These are phyloP conservation scores for Syngnathus rostellatus DNA, from an alignment of 2,797 vertebrate genomes.

Conservation along the genomic window DNA sequence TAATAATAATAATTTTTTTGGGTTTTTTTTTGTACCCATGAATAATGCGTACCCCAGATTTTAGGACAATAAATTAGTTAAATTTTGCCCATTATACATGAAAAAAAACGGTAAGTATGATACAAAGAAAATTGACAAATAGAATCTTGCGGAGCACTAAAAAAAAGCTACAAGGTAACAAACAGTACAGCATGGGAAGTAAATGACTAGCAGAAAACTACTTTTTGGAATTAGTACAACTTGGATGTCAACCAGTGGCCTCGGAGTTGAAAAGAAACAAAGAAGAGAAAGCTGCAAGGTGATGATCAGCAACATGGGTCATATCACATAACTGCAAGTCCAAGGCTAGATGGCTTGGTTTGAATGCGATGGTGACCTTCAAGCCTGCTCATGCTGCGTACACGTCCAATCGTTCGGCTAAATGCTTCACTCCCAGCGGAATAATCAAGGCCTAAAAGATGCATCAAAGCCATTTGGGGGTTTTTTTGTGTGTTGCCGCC, in stretches of 20 bases:
- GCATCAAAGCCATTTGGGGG: constrained; percentile 53
- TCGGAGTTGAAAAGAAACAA: neutral
- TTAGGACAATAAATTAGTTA: no score
- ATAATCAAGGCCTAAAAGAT: constrained; percentile 18
- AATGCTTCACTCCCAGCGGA: constrained; percentile 47
- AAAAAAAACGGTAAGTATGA: no score
- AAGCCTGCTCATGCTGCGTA: constrained; percentile 20
- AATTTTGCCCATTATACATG: no score
- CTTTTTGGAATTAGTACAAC: neutral
- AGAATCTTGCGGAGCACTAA: no score
- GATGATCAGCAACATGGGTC: neutral
- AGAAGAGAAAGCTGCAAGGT: neutral
- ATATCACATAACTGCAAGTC: constrained; percentile 16
- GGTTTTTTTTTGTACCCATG: no score
- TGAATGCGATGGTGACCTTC: constrained; percentile 26
- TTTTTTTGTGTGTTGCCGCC: constrained; percentile 17
- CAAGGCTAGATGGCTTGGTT: constrained; percentile 18
- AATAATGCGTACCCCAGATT: no score
- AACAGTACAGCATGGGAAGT: no score
- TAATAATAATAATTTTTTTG: no score
- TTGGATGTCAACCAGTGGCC: neutral
- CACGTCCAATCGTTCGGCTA: constrained; percentile 39
- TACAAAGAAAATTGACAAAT: no score
- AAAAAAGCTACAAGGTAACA: no score
- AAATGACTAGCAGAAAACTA: no score